Evolutionary conservation across 2,113 vertebrate genomes (phyloP), one percentile per base, ranked within the genome.

Genomic region (Pseudopipra pipra): DNA sequence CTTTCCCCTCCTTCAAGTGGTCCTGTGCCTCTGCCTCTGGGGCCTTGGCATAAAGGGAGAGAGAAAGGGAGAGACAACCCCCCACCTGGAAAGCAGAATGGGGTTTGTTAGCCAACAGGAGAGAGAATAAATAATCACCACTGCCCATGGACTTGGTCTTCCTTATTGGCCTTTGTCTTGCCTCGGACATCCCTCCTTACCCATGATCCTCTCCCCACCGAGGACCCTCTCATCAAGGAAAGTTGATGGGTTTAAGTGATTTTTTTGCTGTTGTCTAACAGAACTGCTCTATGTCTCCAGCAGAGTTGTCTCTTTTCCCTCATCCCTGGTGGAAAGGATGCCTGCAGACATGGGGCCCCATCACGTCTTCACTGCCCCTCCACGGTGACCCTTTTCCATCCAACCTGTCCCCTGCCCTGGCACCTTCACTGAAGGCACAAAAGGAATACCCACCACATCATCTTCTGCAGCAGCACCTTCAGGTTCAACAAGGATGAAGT

Each of bases 401-500:
- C 47, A 67, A 5, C 18, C 37, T 33, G 30, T 7, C 17, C 54
- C 4, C 30, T 37, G 22, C 43, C 33, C 10, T 30, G 12, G 54
- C 97, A 99, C 99, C 98, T 99, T 98, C 9, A 9, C 3, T 4
- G 62, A 3, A 1, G 25, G 12, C 21, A 27, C 4, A 21, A 15
- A 2, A 8, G 58, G 6, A 27, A 28, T 39, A 19, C 98, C 98
- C 31, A 47, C 1, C 2, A 97, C 95, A 0, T 98, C 96, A 11
- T 98, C 97, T 24, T 84, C 39, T 1, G 10, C 22, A n/a, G 58
- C 11, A 3, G 79, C 43, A 11, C 82, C 70, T 16, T 97, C 96
- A 0, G 97, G 96, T 33, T 52, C 47, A 9, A 98, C 78, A 39
- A 99, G 98, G 55, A 95, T 63, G 70, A 99, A 99, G 74, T 97